Base-by-base conservation (phyloP, 1,140 invertebrate genomes). In the Halesus radiatus region DNA sequence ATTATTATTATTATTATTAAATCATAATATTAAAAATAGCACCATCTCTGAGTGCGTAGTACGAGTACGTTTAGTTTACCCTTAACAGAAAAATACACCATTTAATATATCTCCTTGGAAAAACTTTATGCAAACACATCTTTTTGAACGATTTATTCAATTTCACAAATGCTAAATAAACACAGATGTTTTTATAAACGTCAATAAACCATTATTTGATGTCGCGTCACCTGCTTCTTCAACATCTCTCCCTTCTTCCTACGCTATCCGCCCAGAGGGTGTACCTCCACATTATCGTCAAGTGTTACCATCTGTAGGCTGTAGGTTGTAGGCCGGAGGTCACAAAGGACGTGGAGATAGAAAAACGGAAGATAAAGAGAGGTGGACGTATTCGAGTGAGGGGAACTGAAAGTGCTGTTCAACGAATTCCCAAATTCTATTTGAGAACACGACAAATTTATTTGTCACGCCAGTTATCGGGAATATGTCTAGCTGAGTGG, bases 381-480 rank as follows among this genome's bases (percentile, higher is more conserved):
- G 53, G 26, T 13, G 70, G 70, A 73, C 18, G 70, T 22, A 13
- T 26, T 23, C 37, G 37, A 45, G 37, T 45, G 37, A 32, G 37
- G 37, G 37, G 37, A 45, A 45, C 1, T n/a, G 68, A 68, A 60
- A 56, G 53, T 10, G 76, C 78, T 58, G 66, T 58, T 72, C 79
- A 78, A 76, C 78, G 74, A 78, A 80, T 82, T 82, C 75, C 74
- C 73, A 79, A 79, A 79, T 82, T 76, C 70, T 68, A 82, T 82
- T 77, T 79, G 78, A 74, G 75, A 80, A 79, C 78, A 72, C 56
- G 20, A 58, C 73, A 74, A 64, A 66, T 52, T 54, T 23, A 16
- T 45, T 70, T 56, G 70, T 56, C 66, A 7, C 66, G 26, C 32
- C 62, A 64, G 22, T 64, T 64, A 64, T 29, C 7, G 26, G 62